A percentile compares a stretch with the other conserved stretches of the same genome.
These are phyloP conservation scores for Priocnemis perturbator DNA, from an alignment of 2,888 invertebrate genomes.

Conservation along the genomic window DNA sequence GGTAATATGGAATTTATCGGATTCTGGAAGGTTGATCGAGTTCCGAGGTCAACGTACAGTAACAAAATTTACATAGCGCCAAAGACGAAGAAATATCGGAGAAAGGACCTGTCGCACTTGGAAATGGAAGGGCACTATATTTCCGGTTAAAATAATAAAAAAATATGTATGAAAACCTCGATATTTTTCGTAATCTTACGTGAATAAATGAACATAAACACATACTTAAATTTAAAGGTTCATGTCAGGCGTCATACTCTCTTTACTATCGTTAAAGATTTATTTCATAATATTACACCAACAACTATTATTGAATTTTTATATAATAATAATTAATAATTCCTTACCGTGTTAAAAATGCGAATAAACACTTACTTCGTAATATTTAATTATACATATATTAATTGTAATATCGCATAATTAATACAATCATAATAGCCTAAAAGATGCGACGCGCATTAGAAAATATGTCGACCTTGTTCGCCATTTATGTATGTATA, in stretches of 20 bases:
- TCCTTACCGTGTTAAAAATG: constrained; percentile 74
- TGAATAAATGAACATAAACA: no score
- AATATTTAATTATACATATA: constrained; percentile 69
- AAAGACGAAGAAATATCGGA: no score
- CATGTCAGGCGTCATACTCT: neutral
- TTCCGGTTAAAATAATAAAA: no score
- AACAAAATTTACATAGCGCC: no score
- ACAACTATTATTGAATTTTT: constrained; percentile 74
- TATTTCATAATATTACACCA: constrained; percentile 75
- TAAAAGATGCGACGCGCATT: constrained; percentile 70
- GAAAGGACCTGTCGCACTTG: no score
- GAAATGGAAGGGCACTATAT: no score
- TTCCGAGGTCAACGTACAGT: no score
- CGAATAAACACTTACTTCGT: constrained; percentile 73
- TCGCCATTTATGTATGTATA: constrained; percentile 39
- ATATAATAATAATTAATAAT: constrained; percentile 63
- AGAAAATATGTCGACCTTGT: constrained; percentile 60
- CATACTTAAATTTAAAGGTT: no score
- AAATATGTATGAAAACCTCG: no score
- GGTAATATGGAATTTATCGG: no score
- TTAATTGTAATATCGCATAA: constrained; percentile 69
- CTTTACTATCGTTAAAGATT: constrained; percentile 70
- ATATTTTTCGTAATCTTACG: no score
- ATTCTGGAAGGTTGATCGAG: no score
- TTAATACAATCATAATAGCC: constrained; percentile 71